Evolutionary conservation across 2,888 invertebrate species (phyloP).

Genomic region (Elmis aenea): DNA sequence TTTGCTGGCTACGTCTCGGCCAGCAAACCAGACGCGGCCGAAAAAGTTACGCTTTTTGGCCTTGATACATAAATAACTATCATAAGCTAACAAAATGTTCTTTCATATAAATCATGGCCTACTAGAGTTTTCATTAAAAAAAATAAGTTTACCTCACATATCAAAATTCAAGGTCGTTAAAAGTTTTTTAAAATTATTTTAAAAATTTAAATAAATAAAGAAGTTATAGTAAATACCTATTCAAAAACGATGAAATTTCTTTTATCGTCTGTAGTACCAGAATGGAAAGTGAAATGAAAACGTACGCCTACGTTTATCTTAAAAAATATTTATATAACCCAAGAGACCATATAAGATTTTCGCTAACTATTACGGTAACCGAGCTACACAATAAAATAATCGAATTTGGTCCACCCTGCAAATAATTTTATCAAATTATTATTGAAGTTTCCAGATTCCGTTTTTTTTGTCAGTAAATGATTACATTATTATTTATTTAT

Average conservation of each 20-base stretch:
- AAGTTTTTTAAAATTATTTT: background rate
- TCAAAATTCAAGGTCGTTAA: too few species aligned
- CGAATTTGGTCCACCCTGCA: background rate
- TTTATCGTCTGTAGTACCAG: too few species aligned
- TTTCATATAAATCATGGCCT: too few species aligned
- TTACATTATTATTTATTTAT: too few species aligned
- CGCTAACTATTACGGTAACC: background rate
- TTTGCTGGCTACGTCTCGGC: too few species aligned
- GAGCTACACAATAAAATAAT: background rate
- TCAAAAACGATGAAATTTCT: background rate
- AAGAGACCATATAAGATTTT: background rate
- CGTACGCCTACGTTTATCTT: background rate
- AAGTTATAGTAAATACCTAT: background rate
- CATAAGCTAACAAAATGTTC: too few species aligned
- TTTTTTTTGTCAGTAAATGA: too few species aligned
- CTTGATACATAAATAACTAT: too few species aligned
- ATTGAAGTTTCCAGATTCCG: background rate
- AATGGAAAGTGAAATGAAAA: background rate
- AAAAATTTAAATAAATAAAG: background rate
- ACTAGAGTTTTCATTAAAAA: too few species aligned
- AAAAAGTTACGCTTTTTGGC: too few species aligned
- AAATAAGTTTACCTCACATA: too few species aligned
- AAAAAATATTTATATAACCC: background rate
- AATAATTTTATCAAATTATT: background rate
- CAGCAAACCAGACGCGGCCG: too few species aligned